A percentile compares a stretch with the other conserved stretches of the same genome.
Conservation (phyloP, 2,113 vertebrate genomes). For the Dromas ardeola region DNA sequence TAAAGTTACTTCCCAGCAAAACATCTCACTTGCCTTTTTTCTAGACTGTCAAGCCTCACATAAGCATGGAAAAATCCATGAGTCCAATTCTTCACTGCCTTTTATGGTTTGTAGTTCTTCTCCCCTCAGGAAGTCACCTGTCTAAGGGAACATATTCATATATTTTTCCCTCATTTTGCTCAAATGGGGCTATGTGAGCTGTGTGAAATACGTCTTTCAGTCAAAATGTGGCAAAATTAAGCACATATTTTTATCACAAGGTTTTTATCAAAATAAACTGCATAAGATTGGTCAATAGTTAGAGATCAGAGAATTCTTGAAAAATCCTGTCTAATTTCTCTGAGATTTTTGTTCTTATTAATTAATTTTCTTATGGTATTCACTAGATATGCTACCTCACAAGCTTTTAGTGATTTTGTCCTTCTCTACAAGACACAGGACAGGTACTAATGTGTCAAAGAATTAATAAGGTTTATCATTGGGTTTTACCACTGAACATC, state of each 20-base stretch:
- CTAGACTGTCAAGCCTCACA: background rate
- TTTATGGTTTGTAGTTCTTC: background rate
- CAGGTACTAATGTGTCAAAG: background rate
- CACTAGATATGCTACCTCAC: background rate
- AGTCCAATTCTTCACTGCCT: background rate
- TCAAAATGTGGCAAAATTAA: background rate
- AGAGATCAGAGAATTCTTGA: background rate
- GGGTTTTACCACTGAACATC: background rate
- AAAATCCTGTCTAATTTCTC: background rate
- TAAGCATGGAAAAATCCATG: background rate
- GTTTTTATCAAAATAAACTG: background rate
- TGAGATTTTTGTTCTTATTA: background rate
- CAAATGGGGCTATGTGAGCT: background rate
- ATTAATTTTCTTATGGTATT: background rate
- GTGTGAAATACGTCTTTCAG: background rate
- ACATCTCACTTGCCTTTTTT: background rate
- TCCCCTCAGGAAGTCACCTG: background rate
- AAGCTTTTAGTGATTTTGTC: background rate
- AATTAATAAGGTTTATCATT: background rate
- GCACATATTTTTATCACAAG: background rate
- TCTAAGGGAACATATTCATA: background rate
- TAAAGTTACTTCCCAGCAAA: background rate
- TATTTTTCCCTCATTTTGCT: background rate
- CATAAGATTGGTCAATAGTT: background rate
- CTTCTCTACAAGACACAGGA: background rate